Evolutionary conservation across 2,888 invertebrate species (phyloP).

Genomic region (Harpalus rufipes): DNA sequence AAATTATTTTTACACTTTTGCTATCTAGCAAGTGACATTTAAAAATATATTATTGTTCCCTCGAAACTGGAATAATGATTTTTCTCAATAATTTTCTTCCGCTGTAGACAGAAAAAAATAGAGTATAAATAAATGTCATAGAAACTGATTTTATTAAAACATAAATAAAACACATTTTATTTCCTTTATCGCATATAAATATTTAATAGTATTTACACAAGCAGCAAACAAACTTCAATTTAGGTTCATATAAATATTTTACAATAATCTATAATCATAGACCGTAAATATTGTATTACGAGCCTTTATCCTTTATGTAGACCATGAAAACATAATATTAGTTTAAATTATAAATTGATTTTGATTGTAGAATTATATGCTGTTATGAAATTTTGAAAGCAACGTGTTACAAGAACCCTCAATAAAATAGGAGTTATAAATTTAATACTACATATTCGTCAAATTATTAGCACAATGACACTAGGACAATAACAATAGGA

Average conservation of each 20-base stretch:
- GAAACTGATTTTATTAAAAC: conserved; percentile 18
- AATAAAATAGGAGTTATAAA: too few species aligned
- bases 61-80: not conserved
- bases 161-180: conserved; percentile 33
- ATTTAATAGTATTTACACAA: conserved; percentile 21
- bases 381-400: not conserved
- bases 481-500: too few species aligned
- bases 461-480: too few species aligned
- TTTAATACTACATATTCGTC: too few species aligned
- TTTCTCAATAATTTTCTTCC: not conserved
- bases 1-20: conserved; percentile 35
- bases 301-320: not conserved
- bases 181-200: conserved; percentile 22
- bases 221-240: conserved; percentile 22
- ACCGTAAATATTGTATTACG: not conserved
- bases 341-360: not conserved
- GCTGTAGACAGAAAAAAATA: not conserved
- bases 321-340: not conserved
- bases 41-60: conserved; percentile 12
- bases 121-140: not conserved
- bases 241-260: conserved; percentile 31
- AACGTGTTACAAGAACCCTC: not conserved
- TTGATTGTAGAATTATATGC: not conserved
- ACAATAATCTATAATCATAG: not conserved
- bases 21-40: not conserved